These are phyloP conservation scores for Bufotes viridis DNA, from an alignment of 2,797 vertebrate genomes.

Conservation along the genomic window DNA sequence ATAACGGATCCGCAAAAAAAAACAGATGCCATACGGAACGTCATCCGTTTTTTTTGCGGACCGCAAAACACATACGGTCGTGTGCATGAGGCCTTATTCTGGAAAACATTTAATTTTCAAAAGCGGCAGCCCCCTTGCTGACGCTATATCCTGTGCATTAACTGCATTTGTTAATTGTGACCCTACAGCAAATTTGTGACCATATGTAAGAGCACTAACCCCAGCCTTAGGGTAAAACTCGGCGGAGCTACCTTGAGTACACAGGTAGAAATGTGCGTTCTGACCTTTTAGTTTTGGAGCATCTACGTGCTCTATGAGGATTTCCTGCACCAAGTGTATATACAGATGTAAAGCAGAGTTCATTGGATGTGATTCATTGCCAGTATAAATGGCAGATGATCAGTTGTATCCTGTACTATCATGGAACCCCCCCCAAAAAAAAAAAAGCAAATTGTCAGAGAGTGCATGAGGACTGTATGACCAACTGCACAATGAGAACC, in stretches of 20 bases:
- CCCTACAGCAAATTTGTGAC: background rate
- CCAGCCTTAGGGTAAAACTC: background rate
- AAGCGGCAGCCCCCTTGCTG: background rate
- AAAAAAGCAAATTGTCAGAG: slow-evolving; percentile 21
- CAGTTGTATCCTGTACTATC: background rate
- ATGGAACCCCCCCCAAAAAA: background rate
- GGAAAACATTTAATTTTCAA: background rate
- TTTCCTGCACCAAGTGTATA: background rate
- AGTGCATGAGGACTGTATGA: slow-evolving; percentile 43
- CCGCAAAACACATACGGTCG: too few species aligned
- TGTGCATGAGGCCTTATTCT: too few species aligned
- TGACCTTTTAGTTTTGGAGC: slow-evolving; percentile 21
- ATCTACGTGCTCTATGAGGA: background rate
- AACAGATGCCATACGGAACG: too few species aligned
- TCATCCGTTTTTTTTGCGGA: too few species aligned
- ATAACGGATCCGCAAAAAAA: too few species aligned
- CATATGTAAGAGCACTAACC: background rate
- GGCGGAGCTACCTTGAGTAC: background rate
- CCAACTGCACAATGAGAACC: slow-evolving; percentile 67
- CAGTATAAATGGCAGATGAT: background rate
- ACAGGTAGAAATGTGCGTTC: background rate
- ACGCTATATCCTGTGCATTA: background rate
- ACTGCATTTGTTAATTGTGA: background rate
- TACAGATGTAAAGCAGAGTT: slow-evolving; percentile 15
- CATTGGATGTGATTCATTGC: background rate